A percentile compares a stretch with the other conserved stretches of the same genome.
Conservation (phyloP, 2,113 vertebrate species). For the Grallaria varia region DNA sequence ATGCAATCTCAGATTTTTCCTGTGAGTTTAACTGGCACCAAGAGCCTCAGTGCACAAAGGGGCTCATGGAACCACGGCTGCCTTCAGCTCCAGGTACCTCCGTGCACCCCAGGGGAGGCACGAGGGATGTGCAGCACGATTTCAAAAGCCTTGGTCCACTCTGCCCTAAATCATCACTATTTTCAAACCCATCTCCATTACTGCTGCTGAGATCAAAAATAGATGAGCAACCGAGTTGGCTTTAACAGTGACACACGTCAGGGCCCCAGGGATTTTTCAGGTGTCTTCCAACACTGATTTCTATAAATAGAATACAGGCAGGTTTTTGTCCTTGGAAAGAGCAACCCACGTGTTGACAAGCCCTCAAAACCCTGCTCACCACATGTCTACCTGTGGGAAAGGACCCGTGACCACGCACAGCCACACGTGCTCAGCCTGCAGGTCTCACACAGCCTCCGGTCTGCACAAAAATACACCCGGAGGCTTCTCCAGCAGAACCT, state of each 20-base stretch:
- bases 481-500: background rate
- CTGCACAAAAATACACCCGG: background rate
- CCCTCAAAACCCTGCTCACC: background rate
- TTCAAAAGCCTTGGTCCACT: background rate
- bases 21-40: background rate
- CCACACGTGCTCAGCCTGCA: background rate
- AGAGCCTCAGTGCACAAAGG: background rate
- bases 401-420: fast-evolving
- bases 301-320: fast-evolving
- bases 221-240: background rate
- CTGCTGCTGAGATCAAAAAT: background rate
- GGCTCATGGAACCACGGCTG: fast-evolving
- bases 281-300: background rate
- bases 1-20: background rate
- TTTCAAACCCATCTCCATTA: background rate
- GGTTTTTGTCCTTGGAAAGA: background rate
- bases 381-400: background rate
- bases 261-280: background rate
- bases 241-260: fast-evolving
- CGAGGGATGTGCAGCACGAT: background rate
- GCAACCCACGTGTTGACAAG: background rate
- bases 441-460: background rate
- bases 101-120: background rate
- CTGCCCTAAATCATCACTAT: background rate
- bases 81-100: background rate